phyloP scores from a whole-genome alignment of 2,888 invertebrate species.

The Leptothorax acervorum region DNA sequence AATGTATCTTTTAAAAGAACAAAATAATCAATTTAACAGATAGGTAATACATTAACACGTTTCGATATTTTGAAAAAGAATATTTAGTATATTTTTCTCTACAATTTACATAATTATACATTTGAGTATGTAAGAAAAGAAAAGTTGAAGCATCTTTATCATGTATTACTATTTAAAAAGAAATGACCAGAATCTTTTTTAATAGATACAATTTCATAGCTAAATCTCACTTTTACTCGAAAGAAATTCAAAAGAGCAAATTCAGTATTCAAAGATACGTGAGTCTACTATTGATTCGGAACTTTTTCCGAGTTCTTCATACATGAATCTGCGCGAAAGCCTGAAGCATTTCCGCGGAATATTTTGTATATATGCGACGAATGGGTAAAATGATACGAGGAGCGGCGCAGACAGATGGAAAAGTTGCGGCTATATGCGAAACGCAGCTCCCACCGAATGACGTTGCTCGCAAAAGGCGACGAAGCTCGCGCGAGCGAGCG shows the following conservation, averaged over 20 bases:
- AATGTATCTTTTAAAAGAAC: not conserved
- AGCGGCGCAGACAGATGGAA: conserved; percentile 39
- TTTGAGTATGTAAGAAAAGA: not conserved
- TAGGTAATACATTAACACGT: not conserved
- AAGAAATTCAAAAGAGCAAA: conserved; percentile 3
- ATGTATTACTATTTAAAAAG: not conserved
- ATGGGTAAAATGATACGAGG: conserved; percentile 42
- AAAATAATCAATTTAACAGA: not conserved
- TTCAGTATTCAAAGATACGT: not conserved
- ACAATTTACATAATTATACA: not conserved
- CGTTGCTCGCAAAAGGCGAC: conserved; percentile 29
- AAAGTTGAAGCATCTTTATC: not conserved
- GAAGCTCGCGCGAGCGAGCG: conserved; percentile 54
- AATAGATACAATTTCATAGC: not conserved
- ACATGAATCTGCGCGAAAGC: conserved; percentile 9
- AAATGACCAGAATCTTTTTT: not conserved
- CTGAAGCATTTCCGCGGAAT: conserved; percentile 5
- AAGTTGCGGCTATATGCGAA: conserved; percentile 42
- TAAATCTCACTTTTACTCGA: not conserved
- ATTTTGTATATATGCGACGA: conserved; percentile 20
- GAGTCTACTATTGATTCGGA: not conserved
- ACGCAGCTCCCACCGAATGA: conserved; percentile 41
- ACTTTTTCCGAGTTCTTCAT: not conserved
- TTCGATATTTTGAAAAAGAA: not conserved
- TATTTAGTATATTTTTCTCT: not conserved